A percentile compares a stretch with the other conserved stretches of the same genome.
Evolutionary conservation across 2,888 invertebrate species (phyloP).

Genomic region (Chrysina gloriosa): DNA sequence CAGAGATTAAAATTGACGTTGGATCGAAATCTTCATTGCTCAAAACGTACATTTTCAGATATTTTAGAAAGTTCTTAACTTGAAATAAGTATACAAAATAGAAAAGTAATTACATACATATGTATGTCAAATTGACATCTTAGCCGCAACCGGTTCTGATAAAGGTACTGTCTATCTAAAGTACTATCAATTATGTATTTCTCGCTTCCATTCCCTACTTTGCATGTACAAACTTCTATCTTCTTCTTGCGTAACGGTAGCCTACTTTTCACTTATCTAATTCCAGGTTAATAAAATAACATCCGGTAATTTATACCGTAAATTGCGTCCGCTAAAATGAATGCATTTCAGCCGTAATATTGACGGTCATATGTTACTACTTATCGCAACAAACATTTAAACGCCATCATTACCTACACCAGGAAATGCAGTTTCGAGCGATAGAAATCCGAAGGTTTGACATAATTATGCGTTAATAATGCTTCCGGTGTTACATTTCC

Average conservation of each 20-base stretch:
- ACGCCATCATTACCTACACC: neutral
- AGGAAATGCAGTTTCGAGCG: slow-evolving; percentile 13
- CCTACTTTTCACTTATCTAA: slow-evolving; percentile 8
- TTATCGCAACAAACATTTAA: slow-evolving; percentile 15
- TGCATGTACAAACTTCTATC: neutral
- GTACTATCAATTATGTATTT: no score
- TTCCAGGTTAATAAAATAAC: slow-evolving; percentile 15
- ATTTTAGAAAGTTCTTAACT: no score
- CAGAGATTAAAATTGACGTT: no score
- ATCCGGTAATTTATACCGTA: slow-evolving; percentile 1
- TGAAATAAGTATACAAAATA: no score
- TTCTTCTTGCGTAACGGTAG: neutral
- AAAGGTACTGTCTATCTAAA: no score
- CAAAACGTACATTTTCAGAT: no score
- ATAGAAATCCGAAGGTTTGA: slow-evolving; percentile 28
- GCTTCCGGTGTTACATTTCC: slow-evolving; percentile 16
- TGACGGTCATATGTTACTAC: neutral
- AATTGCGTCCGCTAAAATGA: slow-evolving; percentile 8
- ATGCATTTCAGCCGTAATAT: neutral
- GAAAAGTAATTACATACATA: no score
- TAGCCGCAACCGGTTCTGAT: no score
- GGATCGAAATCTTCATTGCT: no score
- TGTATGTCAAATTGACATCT: no score
- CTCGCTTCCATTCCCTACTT: neutral
- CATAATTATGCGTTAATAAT: slow-evolving; percentile 34